Percentiles rank a stretch among this genome's conserved stretches.
phyloP scores from a whole-genome alignment of 2,888 invertebrate genomes.

The Priocnemis perturbator region DNA sequence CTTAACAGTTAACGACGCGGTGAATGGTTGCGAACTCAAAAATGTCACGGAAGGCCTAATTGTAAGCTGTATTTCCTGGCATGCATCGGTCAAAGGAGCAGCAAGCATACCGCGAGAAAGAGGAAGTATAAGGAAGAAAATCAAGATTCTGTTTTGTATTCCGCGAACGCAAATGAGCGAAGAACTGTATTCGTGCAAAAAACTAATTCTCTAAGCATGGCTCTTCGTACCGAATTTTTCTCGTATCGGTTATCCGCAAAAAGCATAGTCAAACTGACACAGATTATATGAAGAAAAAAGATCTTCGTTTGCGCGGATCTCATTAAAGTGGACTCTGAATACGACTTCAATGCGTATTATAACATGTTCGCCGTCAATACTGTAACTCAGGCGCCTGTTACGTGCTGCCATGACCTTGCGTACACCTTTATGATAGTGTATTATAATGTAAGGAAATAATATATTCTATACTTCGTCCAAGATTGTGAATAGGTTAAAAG shows the following conservation, averaged over 20 bases:
- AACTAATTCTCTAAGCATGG: too few species aligned
- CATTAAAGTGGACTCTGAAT: too few species aligned
- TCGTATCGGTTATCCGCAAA: too few species aligned
- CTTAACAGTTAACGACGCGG: slow-evolving; percentile 20
- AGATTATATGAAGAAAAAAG: too few species aligned
- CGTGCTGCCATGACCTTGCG: slow-evolving; percentile 40
- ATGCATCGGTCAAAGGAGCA: too few species aligned
- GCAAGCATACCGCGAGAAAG: too few species aligned
- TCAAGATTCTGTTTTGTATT: neutral
- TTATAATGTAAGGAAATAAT: slow-evolving; percentile 64
- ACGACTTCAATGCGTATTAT: too few species aligned
- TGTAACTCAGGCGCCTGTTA: slow-evolving; percentile 39
- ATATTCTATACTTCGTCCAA: slow-evolving; percentile 68
- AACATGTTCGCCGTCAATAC: slow-evolving; percentile 31
- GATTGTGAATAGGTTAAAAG: slow-evolving; percentile 64
- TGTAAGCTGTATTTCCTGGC: neutral
- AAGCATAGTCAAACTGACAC: too few species aligned
- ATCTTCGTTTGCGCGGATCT: too few species aligned
- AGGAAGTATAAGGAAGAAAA: neutral
- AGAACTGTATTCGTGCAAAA: neutral
- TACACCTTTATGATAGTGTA: slow-evolving; percentile 52
- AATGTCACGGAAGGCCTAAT: neutral
- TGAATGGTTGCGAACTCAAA: slow-evolving; percentile 20
- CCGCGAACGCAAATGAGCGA: neutral
- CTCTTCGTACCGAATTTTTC: too few species aligned